Evolutionary conservation across 2,113 vertebrate species (phyloP).

Genomic region (Ictalurus punctatus): DNA sequence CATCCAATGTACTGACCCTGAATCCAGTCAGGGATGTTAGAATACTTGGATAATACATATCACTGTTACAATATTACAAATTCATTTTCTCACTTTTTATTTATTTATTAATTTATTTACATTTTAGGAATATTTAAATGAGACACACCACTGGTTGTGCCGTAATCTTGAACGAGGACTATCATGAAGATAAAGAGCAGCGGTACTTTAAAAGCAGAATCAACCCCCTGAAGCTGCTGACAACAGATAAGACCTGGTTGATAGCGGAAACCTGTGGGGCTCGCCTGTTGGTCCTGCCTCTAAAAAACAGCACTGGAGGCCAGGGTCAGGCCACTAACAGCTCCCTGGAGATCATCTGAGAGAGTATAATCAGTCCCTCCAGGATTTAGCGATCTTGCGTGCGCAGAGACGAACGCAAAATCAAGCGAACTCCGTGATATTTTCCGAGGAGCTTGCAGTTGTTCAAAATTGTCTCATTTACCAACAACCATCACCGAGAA

Average conservation of each 20-base stretch:
- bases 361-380: background rate
- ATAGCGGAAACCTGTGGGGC: background rate
- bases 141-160: background rate
- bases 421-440: no score
- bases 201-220: background rate
- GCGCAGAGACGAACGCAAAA: no score
- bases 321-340: background rate
- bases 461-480: no score
- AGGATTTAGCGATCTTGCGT: no score
- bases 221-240: background rate
- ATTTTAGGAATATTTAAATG: background rate
- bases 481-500: no score
- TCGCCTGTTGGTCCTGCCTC: background rate
- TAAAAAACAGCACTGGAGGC: background rate
- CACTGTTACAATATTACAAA: background rate
- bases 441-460: no score
- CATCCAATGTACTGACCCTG: background rate
- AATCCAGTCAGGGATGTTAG: background rate
- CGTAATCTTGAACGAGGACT: background rate
- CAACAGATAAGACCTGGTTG: slow-evolving; percentile 6
- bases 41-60: background rate
- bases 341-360: slow-evolving; percentile 6
- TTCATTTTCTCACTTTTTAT: background rate
- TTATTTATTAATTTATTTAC: no score
- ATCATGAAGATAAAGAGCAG: background rate